Base-by-base conservation (phyloP, 2,888 invertebrate species). In the Ophion obscuratus region DNA sequence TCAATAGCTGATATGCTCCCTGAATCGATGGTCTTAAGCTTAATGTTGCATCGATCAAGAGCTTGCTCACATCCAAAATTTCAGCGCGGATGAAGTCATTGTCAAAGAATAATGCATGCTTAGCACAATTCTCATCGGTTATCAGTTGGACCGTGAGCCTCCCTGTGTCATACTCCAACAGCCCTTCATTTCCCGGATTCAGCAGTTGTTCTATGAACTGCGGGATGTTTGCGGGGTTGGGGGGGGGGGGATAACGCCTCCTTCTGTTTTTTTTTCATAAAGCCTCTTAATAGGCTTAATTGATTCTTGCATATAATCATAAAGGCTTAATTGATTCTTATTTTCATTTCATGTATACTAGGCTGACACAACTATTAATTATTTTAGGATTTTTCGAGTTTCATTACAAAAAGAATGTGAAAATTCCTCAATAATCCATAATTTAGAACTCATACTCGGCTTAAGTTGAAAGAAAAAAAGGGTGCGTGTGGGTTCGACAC, bases 1-100 rank as follows among this genome's bases (percentile, higher is more conserved):
- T 83, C 2, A 83, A 20, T n/a, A 83, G 61, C n/a, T 83, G 83
- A 14, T 83, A 70, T n/a, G 67, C 83, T 9, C 53, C 83, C 44
- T 67, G 14, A 20, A 83, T 64, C 7, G 36, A 10, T 5, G 83
- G 83, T 57, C 71, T 71, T 24, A 77, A 20, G 9, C 61, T 47
- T 53, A 77, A 83, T 17, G 71, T 73, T 2, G 40, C 74, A 40
- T 74, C 74, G 36, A 74, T 24, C 1, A 71, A 14, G 0, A 76
- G n/a, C 24, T 61, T 70, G 0, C 61, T 62, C 0, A 82, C 82
- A 4, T 31, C 70, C n/a, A 20, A n/a, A 70, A 79, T 77, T 27
- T 83, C 71, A 5, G 57, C 62, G 10, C 24, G 31, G 9, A 83
- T 64, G 36, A 83, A 83, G 20, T 77, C 53, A 6, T 14, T 17